Conservation (phyloP, 2,888 invertebrate species). For the Volucella zonaria region DNA sequence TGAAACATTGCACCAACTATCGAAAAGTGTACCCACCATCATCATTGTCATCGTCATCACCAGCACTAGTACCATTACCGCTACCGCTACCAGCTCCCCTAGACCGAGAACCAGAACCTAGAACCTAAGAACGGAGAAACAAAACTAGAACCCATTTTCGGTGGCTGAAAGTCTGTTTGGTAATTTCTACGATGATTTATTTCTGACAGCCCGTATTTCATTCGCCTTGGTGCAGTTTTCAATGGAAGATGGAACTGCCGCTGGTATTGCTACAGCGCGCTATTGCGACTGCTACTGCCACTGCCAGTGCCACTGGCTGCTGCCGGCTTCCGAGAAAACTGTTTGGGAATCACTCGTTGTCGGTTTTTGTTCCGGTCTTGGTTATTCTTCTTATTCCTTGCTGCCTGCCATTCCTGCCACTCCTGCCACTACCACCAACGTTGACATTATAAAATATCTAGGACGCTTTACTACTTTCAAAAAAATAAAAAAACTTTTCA, state of each 20-base stretch:
- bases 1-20: constrained; percentile 59
- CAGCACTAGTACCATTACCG: neutral
- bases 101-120: neutral
- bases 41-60: neutral
- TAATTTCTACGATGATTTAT: constrained; percentile 73
- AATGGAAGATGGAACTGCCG: constrained; percentile 70
- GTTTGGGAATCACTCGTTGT: constrained; percentile 72
- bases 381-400: constrained; percentile 62
- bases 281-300: neutral
- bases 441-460: constrained; percentile 74
- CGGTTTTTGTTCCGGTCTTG: constrained; percentile 74
- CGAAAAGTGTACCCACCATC: neutral
- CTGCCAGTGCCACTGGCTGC: constrained; percentile 7
- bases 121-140: too few species aligned
- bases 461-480: constrained; percentile 48
- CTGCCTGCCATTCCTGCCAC: constrained; percentile 24
- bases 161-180: constrained; percentile 73
- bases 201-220: constrained; percentile 73
- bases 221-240: constrained; percentile 71
- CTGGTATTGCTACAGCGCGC: constrained; percentile 12
- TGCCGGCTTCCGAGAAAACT: constrained; percentile 55
- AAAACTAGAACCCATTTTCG: constrained; percentile 56
- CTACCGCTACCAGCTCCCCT: neutral
- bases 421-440: constrained; percentile 33
- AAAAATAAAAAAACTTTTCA: constrained; percentile 61